Evolutionary conservation across 2,888 invertebrate species (phyloP).

Genomic region (Agrotis clavis): DNA sequence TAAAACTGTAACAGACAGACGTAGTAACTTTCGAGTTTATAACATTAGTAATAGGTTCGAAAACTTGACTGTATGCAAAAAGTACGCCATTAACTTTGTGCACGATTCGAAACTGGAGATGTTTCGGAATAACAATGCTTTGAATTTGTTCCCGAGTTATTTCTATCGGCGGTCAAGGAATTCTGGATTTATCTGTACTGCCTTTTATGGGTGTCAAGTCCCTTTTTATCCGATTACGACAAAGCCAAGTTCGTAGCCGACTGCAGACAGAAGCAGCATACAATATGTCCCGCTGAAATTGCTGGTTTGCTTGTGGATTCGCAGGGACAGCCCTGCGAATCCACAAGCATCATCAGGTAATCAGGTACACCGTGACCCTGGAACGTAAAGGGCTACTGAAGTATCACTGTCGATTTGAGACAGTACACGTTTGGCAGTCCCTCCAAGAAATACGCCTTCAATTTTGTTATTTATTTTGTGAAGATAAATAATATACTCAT

Average conservation of each 20-base stretch:
- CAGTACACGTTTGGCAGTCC: too few species aligned
- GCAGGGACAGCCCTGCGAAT: too few species aligned
- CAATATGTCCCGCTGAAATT: too few species aligned
- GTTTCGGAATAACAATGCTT: constrained; percentile 18
- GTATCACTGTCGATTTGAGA: too few species aligned
- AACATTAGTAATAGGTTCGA: constrained; percentile 5
- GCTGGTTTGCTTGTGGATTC: too few species aligned
- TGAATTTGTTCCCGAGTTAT: constrained; percentile 18
- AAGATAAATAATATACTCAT: constrained; percentile 44
- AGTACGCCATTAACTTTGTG: constrained; percentile 31
- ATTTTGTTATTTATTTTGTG: background rate
- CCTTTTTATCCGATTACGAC: too few species aligned
- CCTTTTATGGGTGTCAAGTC: background rate
- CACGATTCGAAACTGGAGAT: constrained; percentile 35
- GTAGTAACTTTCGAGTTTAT: background rate
- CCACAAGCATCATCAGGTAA: too few species aligned
- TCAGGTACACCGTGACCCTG: too few species aligned
- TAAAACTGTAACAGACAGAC: background rate
- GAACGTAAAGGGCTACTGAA: too few species aligned
- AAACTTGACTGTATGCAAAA: constrained; percentile 44
- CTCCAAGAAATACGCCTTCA: background rate
- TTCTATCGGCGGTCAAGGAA: constrained; percentile 7
- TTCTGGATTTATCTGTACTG: constrained; percentile 2
- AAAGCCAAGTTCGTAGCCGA: too few species aligned
- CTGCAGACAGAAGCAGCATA: too few species aligned